phyloP scores from a whole-genome alignment of 2,113 vertebrate genomes.

The Nanger granti region DNA sequence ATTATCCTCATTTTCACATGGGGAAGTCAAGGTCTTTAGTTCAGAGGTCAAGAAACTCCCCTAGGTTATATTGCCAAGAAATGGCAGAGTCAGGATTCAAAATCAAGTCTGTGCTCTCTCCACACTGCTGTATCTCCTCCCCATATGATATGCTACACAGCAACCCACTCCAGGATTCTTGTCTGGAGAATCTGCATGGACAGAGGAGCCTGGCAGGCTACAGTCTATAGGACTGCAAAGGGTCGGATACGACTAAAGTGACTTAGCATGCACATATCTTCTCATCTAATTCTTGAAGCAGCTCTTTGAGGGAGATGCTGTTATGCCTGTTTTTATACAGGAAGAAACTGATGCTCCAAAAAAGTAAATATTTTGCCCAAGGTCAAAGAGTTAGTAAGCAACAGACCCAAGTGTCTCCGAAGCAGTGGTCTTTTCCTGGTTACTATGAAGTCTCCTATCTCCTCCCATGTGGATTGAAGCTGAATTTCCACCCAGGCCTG shows the following conservation, averaged over 20 bases:
- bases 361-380: not conserved
- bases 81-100: not conserved
- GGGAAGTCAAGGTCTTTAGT: not conserved
- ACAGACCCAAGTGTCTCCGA: not conserved
- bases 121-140: not conserved
- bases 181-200: not conserved
- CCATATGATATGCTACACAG: rapidly evolving
- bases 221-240: not conserved
- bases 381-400: not conserved
- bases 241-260: not conserved
- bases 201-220: not conserved
- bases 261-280: not conserved
- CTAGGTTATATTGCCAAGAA: not conserved
- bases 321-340: not conserved
- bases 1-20: not conserved
- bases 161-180: not conserved
- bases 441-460: not conserved
- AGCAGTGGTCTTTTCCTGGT: not conserved
- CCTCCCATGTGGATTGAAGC: not conserved
- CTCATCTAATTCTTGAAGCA: not conserved
- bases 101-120: not conserved
- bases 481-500: not conserved
- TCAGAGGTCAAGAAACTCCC: not conserved
- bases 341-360: not conserved
- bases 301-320: not conserved